These are phyloP conservation scores for Stenchaetothrips biformis DNA, from an alignment of 2,888 invertebrate genomes.

Conservation along the genomic window DNA sequence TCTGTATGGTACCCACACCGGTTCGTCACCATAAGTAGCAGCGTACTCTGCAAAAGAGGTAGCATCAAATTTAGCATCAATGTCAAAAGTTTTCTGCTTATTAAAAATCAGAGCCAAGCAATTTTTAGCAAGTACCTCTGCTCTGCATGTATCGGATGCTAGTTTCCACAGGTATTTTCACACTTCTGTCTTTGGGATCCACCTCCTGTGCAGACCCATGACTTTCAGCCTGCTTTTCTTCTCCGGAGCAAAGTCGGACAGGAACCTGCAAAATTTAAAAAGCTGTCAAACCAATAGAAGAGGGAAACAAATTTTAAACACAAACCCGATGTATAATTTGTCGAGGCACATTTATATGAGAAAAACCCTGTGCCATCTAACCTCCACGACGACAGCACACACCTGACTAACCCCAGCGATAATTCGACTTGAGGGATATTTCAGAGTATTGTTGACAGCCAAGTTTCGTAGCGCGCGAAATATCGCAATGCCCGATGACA, in stretches of 20 bases:
- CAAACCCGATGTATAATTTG: too few relatives aligned
- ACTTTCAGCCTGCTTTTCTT: neutral
- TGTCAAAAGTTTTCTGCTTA: too few relatives aligned
- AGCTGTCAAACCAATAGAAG: too few relatives aligned
- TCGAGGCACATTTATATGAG: too few relatives aligned
- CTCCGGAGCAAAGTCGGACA: neutral
- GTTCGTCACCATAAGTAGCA: conserved; percentile 71
- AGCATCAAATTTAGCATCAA: neutral
- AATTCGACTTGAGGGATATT: conserved; percentile 4
- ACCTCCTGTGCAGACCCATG: too few relatives aligned
- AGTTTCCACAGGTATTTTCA: conserved; percentile 68
- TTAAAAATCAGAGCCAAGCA: neutral
- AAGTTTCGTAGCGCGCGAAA: neutral
- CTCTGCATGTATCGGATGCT: conserved; percentile 80
- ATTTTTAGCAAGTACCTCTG: conserved; percentile 47
- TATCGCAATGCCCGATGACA: neutral
- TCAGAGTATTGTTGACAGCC: neutral
- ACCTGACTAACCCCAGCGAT: neutral
- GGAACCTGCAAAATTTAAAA: neutral
- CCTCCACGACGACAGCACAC: neutral
- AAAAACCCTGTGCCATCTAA: neutral
- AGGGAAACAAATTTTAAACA: too few relatives aligned
- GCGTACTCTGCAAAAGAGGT: conserved; percentile 60
- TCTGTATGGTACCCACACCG: conserved; percentile 82
- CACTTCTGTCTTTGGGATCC: conserved; percentile 59